Conservation (phyloP, 2,113 vertebrate genomes). For the Spermophilus dauricus region DNA sequence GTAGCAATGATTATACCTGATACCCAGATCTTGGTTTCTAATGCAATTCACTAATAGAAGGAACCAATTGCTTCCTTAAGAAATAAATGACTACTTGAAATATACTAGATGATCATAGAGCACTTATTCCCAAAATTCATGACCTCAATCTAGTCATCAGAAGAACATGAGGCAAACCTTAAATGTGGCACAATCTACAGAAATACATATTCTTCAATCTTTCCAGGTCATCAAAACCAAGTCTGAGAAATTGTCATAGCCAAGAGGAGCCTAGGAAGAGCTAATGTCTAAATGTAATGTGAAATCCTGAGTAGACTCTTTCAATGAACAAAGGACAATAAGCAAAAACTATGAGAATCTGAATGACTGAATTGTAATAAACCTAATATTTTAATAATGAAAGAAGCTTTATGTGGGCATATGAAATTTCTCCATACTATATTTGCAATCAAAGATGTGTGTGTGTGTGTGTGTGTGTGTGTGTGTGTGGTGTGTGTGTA, state of each 20-base stretch:
- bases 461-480: neutral
- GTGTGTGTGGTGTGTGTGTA: neutral
- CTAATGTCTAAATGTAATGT: neutral
- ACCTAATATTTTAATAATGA: neutral
- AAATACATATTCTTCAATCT: neutral
- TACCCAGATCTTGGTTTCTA: neutral
- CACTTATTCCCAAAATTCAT: neutral
- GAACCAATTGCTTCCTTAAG: neutral
- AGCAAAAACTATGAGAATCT: neutral
- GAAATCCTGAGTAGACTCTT: neutral
- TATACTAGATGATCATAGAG: neutral
- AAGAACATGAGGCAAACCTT: neutral
- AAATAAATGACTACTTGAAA: neutral
- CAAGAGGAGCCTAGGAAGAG: neutral
- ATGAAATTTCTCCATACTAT: neutral
- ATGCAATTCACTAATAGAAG: neutral
- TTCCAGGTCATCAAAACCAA: neutral
- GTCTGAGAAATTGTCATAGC: neutral
- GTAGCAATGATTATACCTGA: neutral
- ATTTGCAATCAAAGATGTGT: neutral
- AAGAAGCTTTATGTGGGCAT: neutral
- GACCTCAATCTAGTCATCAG: neutral
- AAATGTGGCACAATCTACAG: neutral
- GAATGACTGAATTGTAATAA: neutral
- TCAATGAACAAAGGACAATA: neutral